These are phyloP conservation scores for Pyxicephalus adspersus DNA, from an alignment of 2,113 vertebrate species.

Conservation along the genomic window DNA sequence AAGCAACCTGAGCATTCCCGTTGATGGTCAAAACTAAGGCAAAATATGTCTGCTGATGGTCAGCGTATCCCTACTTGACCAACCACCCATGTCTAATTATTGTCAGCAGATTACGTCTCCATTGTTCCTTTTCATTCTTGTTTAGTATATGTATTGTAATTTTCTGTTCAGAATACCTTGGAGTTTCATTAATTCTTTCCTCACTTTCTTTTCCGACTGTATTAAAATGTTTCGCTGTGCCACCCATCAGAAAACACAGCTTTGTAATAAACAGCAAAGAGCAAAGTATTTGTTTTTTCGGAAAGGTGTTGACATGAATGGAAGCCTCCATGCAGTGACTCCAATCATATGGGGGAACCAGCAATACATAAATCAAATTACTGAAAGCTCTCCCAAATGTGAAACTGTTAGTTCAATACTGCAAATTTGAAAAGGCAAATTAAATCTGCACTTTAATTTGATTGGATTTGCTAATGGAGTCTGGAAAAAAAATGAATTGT, in stretches of 20 bases:
- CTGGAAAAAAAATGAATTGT: slow-evolving; percentile 28
- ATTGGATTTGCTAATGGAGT: slow-evolving; percentile 38
- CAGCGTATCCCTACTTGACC: too few species aligned
- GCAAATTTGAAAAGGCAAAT: slow-evolving; percentile 27
- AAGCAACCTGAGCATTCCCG: too few species aligned
- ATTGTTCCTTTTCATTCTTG: too few species aligned
- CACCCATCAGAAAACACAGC: slow-evolving; percentile 7
- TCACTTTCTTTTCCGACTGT: not conserved
- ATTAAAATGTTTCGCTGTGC: slow-evolving; percentile 23
- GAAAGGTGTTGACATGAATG: not conserved
- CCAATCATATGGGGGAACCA: not conserved
- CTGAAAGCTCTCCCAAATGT: slow-evolving; percentile 7
- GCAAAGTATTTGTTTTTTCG: not conserved
- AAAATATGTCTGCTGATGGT: too few species aligned
- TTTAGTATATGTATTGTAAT: too few species aligned
- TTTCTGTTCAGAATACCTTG: not conserved
- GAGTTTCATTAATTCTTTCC: not conserved
- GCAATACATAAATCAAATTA: slow-evolving; percentile 35
- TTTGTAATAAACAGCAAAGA: not conserved
- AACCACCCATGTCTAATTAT: too few species aligned
- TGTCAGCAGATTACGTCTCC: too few species aligned
- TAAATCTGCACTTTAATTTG: slow-evolving; percentile 42
- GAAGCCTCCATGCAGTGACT: not conserved
- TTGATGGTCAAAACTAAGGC: too few species aligned
- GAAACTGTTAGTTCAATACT: slow-evolving; percentile 26